Conservation (phyloP, 2,113 vertebrate species). For the Propithecus coquereli region DNA sequence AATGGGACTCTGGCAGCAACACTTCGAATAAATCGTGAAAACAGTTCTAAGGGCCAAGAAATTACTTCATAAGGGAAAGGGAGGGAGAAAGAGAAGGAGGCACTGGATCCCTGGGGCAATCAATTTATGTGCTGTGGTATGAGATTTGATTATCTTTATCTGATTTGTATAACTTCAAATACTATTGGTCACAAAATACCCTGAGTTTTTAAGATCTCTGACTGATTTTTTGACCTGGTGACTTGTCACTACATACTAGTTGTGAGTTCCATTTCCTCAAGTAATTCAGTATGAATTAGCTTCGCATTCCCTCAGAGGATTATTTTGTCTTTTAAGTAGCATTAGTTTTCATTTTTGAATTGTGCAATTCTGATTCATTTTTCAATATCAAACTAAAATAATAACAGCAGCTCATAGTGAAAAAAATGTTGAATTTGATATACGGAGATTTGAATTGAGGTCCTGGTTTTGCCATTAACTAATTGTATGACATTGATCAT, state of each 20-base stretch:
- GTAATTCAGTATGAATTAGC: slow-evolving; percentile 16
- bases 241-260: neutral
- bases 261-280: slow-evolving; percentile 43
- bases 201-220: neutral
- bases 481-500: neutral
- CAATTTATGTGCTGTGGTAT: slow-evolving; percentile 46
- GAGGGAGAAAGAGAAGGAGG: slow-evolving; percentile 43
- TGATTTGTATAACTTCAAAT: slow-evolving; percentile 64
- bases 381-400: slow-evolving; percentile 45
- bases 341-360: slow-evolving; percentile 47
- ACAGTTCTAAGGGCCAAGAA: slow-evolving; percentile 68
- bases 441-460: neutral
- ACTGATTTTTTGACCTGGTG: slow-evolving; percentile 23
- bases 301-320: neutral
- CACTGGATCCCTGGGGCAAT: slow-evolving; percentile 41
- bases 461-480: neutral
- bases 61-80: slow-evolving; percentile 72
- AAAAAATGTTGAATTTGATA: neutral
- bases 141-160: slow-evolving; percentile 69
- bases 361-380: slow-evolving; percentile 30
- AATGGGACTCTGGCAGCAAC: slow-evolving; percentile 65
- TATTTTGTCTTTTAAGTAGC: slow-evolving; percentile 23
- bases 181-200: slow-evolving; percentile 44
- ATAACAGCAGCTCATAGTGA: neutral
- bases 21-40: slow-evolving; percentile 65